Base-by-base conservation (phyloP, 2,113 vertebrate species). In the Nothobranchius furzeri region DNA sequence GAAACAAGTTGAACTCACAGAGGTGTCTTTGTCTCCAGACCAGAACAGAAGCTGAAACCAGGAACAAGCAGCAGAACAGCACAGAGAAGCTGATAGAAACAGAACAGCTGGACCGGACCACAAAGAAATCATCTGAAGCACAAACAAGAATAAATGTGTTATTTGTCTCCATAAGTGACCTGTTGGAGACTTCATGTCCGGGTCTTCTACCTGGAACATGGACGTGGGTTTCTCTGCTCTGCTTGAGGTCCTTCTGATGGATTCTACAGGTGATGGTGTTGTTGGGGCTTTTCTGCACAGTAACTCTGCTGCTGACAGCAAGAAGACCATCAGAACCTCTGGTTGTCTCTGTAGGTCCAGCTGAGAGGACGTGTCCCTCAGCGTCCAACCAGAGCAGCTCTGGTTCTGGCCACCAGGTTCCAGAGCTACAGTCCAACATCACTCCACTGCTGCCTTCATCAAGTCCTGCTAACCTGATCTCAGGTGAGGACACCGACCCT, bases 331-430 rank as follows among this genome's bases (percentile, higher is more conserved):
- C 60, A 42, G 60, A 12, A 48, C 43, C 42, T 49, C 30, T 25
- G 63, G 25, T 8, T 25, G 56, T 60, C 55, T 66, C 62, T 66
- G 49, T 6, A 54, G 55, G 43, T 60, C 63, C 63, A 66, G 63
- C 56, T 49, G 63, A n/a, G 17, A 74, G 50, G 35, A 60, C 10
- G n/a, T 60, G 30, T 55, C 47, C 56, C 10, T 52, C 62, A 12
- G 8, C 43, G 15, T 74, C 43, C 57, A 74, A 14, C 71, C 64
- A 74, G 10, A 15, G 6, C 15, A 75, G 11, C 52, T 76, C 42
- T 30, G 73, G 73, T 36, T 64, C 24, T 65, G 61, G 73, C 45
- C 54, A 36, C 73, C 73, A 76, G 55, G 66, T 60, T 24, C 2
- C 6, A 45, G 67, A 48, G 13, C 43, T 9, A 42, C 61, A 64